phyloP scores from a whole-genome alignment of 2,113 vertebrate genomes.

The Hypocryptadius cinnamomeus region DNA sequence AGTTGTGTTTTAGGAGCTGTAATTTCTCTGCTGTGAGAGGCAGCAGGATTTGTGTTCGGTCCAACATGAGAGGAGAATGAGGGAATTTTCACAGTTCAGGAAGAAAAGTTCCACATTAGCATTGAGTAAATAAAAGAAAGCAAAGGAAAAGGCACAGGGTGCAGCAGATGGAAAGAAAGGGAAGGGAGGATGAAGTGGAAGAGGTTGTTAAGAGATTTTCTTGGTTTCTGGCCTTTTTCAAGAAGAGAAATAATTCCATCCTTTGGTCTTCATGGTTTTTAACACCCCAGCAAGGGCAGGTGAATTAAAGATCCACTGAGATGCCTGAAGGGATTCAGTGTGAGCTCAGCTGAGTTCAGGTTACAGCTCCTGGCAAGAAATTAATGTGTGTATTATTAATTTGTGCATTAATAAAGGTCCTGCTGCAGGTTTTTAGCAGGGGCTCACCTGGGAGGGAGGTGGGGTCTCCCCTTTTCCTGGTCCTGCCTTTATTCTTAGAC shows the following conservation, averaged over 20 bases:
- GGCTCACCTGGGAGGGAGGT: background rate
- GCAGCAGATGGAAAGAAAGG: background rate
- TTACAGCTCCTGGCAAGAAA: background rate
- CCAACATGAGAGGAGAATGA: background rate
- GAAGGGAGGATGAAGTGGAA: background rate
- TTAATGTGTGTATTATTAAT: too few relatives aligned
- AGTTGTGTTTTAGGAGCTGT: background rate
- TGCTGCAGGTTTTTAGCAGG: background rate
- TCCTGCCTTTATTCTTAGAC: background rate
- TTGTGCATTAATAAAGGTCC: background rate
- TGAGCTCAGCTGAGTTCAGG: background rate
- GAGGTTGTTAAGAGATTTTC: background rate
- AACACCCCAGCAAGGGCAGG: background rate
- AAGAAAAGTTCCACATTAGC: background rate
- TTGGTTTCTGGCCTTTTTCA: background rate
- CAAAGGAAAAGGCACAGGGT: background rate
- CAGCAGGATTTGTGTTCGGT: background rate
- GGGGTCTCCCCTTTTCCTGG: background rate
- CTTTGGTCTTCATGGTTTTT: background rate
- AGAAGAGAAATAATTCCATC: background rate
- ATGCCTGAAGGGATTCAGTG: background rate
- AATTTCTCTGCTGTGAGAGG: background rate
- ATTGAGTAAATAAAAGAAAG: background rate
- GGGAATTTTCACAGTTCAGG: background rate
- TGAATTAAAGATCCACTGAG: background rate